phyloP scores from a whole-genome alignment of 1,140 invertebrate species.

The Drosophila sechellia region DNA sequence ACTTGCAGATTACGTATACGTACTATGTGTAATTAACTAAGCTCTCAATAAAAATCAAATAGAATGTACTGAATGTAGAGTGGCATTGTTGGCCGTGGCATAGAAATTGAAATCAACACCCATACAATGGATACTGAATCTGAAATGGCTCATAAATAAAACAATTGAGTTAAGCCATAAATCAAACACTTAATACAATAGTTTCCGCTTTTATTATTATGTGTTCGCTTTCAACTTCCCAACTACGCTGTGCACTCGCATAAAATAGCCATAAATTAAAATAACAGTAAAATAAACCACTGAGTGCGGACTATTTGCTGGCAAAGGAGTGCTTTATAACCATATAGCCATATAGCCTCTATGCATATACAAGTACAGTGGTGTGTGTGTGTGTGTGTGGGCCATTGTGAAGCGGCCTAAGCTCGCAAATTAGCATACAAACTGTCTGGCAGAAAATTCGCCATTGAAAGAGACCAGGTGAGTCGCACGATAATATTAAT shows the following conservation, averaged over 20 bases:
- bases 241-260: constrained; percentile 67
- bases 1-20: not conserved
- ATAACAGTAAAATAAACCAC: constrained; percentile 79
- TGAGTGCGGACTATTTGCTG: constrained; percentile 14
- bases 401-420: constrained; percentile 50
- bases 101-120: constrained; percentile 36
- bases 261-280: constrained; percentile 82
- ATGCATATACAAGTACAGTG: too few species aligned
- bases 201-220: constrained; percentile 83
- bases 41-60: constrained; percentile 9
- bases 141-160: constrained; percentile 74
- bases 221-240: constrained; percentile 63
- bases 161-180: constrained; percentile 80
- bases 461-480: constrained; percentile 61
- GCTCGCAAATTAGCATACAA: constrained; percentile 79
- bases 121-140: constrained; percentile 26
- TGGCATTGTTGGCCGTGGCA: constrained; percentile 28
- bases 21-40: constrained; percentile 8
- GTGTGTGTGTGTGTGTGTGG: constrained; percentile 10
- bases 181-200: constrained; percentile 83
- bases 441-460: constrained; percentile 74
- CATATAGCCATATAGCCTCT: not conserved
- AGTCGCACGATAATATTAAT: constrained; percentile 75
- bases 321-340: constrained; percentile 26
- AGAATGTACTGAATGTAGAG: not conserved